These are phyloP conservation scores for Craseonycteris thonglongyai DNA, from an alignment of 2,113 vertebrate species.

Conservation along the genomic window DNA sequence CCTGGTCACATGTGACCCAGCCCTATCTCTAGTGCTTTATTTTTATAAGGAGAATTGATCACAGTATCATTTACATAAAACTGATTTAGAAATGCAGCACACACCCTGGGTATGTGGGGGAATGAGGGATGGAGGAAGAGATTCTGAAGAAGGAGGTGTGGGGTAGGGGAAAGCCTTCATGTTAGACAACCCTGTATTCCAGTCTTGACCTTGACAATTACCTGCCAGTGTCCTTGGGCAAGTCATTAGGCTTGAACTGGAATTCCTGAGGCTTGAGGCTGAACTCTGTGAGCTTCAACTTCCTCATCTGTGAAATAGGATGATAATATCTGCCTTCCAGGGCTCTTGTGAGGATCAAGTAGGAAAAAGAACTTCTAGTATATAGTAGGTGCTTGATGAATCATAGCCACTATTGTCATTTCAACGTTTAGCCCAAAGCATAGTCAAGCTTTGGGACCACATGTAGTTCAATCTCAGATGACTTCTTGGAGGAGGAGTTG, in stretches of 20 bases:
- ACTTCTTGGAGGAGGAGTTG: not conserved
- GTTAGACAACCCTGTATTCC: not conserved
- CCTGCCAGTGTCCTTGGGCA: not conserved
- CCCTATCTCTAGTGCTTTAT: not conserved
- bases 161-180: not conserved
- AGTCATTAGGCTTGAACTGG: not conserved
- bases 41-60: not conserved
- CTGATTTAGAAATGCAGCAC: not conserved
- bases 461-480: not conserved
- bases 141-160: not conserved
- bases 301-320: not conserved
- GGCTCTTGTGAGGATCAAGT: not conserved
- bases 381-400: not conserved
- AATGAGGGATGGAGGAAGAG: not conserved
- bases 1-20: not conserved
- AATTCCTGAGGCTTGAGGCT: not conserved
- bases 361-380: not conserved
- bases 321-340: not conserved
- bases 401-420: not conserved
- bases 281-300: not conserved
- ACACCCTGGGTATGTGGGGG: not conserved
- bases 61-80: not conserved
- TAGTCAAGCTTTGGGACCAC: not conserved
- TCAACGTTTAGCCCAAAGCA: not conserved
- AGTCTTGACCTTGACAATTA: not conserved